Conservation (phyloP, 2,888 invertebrate species). For the Idaea biselata region DNA sequence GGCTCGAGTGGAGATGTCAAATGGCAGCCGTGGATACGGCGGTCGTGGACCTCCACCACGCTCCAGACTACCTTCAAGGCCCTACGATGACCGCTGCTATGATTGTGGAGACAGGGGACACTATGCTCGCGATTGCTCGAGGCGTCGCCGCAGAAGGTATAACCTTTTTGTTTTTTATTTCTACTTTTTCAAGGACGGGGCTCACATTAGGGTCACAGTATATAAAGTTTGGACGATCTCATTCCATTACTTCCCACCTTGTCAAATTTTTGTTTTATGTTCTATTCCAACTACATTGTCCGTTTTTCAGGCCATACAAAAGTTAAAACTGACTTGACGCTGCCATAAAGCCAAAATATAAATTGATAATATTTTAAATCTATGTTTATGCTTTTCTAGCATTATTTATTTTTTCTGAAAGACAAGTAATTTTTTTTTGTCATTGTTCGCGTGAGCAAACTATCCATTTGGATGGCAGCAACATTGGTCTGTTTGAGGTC, state of each 20-base stretch:
- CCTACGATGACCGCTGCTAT: slow-evolving; percentile 95
- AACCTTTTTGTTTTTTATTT: neutral
- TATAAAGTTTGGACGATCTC: neutral
- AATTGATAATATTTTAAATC: neutral
- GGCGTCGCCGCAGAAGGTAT: slow-evolving; percentile 83
- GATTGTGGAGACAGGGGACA: slow-evolving; percentile 97
- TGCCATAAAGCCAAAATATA: neutral
- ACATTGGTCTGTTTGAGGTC: neutral
- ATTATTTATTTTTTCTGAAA: neutral
- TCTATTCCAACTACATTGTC: neutral
- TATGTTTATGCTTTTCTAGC: neutral
- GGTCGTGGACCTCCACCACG: slow-evolving; percentile 82
- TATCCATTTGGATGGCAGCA: neutral
- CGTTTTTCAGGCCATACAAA: neutral
- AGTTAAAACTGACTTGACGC: neutral
- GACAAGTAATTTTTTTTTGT: neutral
- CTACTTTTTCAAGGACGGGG: neutral
- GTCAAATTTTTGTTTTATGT: neutral
- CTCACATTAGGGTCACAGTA: neutral
- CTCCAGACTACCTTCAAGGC: slow-evolving; percentile 85
- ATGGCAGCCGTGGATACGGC: slow-evolving; percentile 85
- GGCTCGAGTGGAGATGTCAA: slow-evolving; percentile 95
- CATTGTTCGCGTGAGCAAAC: neutral
- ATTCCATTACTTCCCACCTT: neutral
- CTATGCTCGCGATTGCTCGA: slow-evolving; percentile 94